Evolutionary conservation across 1,140 invertebrate species (phyloP), one percentile per base, ranked within the genome.

Genomic region (Megalopta genalis): DNA sequence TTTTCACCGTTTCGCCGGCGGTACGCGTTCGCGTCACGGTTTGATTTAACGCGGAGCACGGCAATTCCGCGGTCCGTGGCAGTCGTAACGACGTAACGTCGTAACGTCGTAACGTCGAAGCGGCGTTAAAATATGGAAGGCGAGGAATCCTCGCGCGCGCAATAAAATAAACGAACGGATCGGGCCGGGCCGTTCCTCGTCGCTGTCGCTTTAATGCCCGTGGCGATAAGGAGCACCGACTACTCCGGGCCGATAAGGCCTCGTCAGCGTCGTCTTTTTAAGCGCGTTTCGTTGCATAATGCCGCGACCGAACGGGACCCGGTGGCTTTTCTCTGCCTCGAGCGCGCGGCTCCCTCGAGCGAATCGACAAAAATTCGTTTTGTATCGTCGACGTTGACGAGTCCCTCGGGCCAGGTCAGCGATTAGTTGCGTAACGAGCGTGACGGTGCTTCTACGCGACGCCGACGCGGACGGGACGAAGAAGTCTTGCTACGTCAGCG

Each of bases 181-280:
- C 32, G 32, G 32, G 49, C 6, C 32, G 32, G 32, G 49, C 6
- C 49, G 2, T 23, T n/a, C 5, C 9, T 64, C 57, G 52, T 39
- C 77, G 54, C 70, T 52, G 60, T n/a, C 27, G 23, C 65, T 49
- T 27, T 74, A 78, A 83, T 62, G 73, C 65, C 52, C 49, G 27
- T 23, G 59, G 23, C 52, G 82, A 84, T 84, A 84, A 84, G 65
- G 66, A 52, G 64, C 65, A 62, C 78, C 52, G 59, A 65, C 64
- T 69, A n/a, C 27, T 9, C 27, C 6, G 32, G 32, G 32, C 32
- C 65, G 80, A 83, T 82, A 83, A 82, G 25, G 21, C 62, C 23
- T 21, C 32, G 23, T n/a, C 16, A 59, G 67, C 39, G n/a, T 25
- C 21, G n/a, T 25, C 64, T 12, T 16, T 66, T 66, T 23, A 54